Base-by-base conservation (phyloP, 1,140 invertebrate species). In the Rhizoglyphus robini region DNA sequence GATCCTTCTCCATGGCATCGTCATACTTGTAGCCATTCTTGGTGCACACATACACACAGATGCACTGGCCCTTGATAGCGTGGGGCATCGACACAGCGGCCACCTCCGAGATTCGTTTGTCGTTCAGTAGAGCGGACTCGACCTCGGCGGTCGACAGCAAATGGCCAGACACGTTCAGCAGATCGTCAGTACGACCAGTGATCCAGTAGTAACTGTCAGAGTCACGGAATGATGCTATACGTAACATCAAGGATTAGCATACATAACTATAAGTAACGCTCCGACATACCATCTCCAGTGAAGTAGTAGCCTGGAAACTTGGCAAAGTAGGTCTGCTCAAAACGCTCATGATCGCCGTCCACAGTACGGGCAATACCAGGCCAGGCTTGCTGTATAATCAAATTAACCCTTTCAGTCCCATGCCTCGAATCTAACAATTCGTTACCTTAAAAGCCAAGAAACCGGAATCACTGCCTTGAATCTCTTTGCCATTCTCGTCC, bases 101-200 rank as follows among this genome's bases (percentile, higher is more conserved):
- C 2, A 93, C 88, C 76, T 99, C 95, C 0, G 90, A 83, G 0
- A 98, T 87, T 20, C 81, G 79, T 3, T 77, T 74, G 72, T 94
- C 88, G 71, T 88, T 88, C 0, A 89, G 84, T 3, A 97, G 78
- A 3, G 91, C 88, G 11, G 88, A 88, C 77, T 97, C 94, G 18
- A 83, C 80, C 71, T 98, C 91, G 0, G 95, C 90, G 0, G 96
- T 99, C 62, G 91, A 95, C 81, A 99, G 86, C n/a, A 98, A 77
- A 79, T 99, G 95, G 0, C 94, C 95, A 1, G 91, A 96, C 1
- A 97, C 93, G 76, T 99, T 98, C 59, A 99, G 77, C 90, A 98
- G 93, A 73, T 99, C 95, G 75, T 98, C 95, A 15, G 97, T 88
- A 58, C 95, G 83, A 0, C 95, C 95, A 1, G 94, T 97, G 23